These are phyloP conservation scores for Ariopsis seemanni DNA, from an alignment of 2,113 vertebrate genomes.

Conservation along the genomic window DNA sequence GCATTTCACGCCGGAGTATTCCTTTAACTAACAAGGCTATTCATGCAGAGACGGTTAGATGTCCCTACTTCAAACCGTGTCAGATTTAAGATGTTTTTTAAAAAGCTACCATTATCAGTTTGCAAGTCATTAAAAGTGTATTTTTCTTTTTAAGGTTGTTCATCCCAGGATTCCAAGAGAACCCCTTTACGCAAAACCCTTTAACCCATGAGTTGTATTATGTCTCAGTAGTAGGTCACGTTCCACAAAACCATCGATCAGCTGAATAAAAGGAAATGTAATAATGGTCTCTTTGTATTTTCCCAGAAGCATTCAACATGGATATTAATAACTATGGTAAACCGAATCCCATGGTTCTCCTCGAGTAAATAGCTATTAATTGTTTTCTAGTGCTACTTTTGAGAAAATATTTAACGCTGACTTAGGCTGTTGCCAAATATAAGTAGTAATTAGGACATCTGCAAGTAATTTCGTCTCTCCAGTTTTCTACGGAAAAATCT, in stretches of 20 bases:
- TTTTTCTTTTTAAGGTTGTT: neutral
- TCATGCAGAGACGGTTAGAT: too few species aligned
- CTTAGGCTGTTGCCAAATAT: neutral
- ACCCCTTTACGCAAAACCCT: neutral
- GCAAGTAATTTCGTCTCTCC: slow-evolving; percentile 59
- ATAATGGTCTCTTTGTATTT: neutral
- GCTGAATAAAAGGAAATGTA: neutral
- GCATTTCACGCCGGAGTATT: too few species aligned
- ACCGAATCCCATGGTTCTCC: neutral
- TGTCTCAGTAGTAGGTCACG: neutral
- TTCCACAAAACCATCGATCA: neutral
- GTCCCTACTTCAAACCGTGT: too few species aligned
- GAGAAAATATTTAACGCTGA: slow-evolving; percentile 6
- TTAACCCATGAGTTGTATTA: neutral
- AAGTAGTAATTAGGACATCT: slow-evolving; percentile 59
- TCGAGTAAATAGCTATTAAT: neutral
- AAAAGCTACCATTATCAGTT: too few species aligned
- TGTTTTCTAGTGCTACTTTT: neutral
- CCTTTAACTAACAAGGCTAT: too few species aligned
- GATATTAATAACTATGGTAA: neutral
- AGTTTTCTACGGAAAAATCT: slow-evolving; percentile 17
- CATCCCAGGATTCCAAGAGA: neutral
- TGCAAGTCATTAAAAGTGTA: neutral
- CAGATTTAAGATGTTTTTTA: too few species aligned
- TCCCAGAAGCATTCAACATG: neutral